Base-by-base conservation (phyloP, 2,888 invertebrate genomes). In the Drosophila neotestacea region DNA sequence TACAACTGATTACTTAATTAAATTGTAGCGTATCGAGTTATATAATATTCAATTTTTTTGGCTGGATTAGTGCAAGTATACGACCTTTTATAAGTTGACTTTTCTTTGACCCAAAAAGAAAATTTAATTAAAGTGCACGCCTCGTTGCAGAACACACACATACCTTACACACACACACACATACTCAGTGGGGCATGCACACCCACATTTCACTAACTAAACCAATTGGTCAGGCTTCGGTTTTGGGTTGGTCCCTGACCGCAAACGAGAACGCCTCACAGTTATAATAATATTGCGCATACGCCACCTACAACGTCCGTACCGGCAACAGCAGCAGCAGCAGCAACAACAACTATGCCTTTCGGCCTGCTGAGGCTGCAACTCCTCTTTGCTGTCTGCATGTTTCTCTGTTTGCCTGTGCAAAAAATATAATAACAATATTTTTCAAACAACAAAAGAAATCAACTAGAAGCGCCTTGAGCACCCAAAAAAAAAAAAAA, bases 61-160 rank as follows among this genome's bases (percentile, higher is more conserved):
- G 42, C 46, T 62, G 46, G 32, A 27, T 27, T 36, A 46, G 56
- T 56, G 44, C 58, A 48, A 48, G 55, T 55, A 16, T 46, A 16
- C 7, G 38, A 38, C 30, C 11, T 28, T 28, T 32, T 48, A 13
- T 6, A 30, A 16, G 34, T 59, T 48, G 64, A 51, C 64, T 80
- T 72, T 81, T 79, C 73, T 70, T 73, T 76, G 84, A 84, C 86
- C 88, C 68, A 86, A 77, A 87, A 76, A 73, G 70, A 64, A 84
- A 88, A 81, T 88, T 88, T 88, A 88, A 86, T 88, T 86, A 81
- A 88, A 86, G 88, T 84, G 76, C 73, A 85, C 88, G 84, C 88
- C 84, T 77, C 55, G 67, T 56, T 62, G 70, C 59, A 48, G 73
- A 46, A 50, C 32, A 50, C 7, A 56, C 27, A 50, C 41, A 60